Evolutionary conservation across 2,113 vertebrate species (phyloP).

Genomic region (Syrrhaptes paradoxus): DNA sequence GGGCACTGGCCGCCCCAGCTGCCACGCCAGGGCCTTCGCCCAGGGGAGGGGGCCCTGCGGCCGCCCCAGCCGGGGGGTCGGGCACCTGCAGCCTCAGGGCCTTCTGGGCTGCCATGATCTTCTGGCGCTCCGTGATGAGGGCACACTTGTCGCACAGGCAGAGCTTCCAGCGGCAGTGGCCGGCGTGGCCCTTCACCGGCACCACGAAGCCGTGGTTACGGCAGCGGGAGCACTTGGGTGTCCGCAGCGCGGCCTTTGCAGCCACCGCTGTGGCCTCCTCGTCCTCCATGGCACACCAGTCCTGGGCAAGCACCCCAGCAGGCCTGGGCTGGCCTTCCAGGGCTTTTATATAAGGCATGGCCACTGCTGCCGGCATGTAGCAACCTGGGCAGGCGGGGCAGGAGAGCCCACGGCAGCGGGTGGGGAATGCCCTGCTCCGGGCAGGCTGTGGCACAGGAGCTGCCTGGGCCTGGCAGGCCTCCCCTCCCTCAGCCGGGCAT

Average conservation of each 20-base stretch:
- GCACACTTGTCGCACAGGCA: slow-evolving; percentile 84
- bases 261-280: not conserved
- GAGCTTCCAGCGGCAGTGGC: slow-evolving; percentile 79
- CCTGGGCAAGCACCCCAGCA: fast-evolving
- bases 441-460: not conserved
- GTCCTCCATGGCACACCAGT: not conserved
- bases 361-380: not conserved
- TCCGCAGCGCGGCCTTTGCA: slow-evolving; percentile 31
- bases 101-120: slow-evolving; percentile 82
- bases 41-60: fast-evolving
- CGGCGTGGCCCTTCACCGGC: slow-evolving; percentile 81
- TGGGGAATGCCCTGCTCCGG: not conserved
- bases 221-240: slow-evolving; percentile 84
- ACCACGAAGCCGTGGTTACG: slow-evolving; percentile 85
- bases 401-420: not conserved
- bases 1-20: fast-evolving
- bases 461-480: fast-evolving
- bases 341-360: not conserved
- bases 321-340: fast-evolving
- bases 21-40: not conserved
- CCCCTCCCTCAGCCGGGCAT: not conserved
- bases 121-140: slow-evolving; percentile 81
- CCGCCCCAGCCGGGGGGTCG: not conserved
- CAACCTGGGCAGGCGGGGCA: not conserved
- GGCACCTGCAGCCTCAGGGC: slow-evolving; percentile 62